phyloP scores from a whole-genome alignment of 2,113 vertebrate genomes.

The Mellivora capensis region DNA sequence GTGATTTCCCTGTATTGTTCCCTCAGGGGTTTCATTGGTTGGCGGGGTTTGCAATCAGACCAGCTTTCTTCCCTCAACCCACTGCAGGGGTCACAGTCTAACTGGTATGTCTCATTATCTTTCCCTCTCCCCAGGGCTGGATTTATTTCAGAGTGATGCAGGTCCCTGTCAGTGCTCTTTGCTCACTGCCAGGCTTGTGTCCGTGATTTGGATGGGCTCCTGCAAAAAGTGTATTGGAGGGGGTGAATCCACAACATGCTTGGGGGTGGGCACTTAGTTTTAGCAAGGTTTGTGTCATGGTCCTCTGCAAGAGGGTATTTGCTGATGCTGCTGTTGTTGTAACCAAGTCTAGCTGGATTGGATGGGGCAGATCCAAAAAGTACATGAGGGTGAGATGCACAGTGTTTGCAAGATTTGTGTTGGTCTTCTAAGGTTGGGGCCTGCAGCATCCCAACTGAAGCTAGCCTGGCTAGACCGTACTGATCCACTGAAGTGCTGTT shows the following conservation, averaged over 20 bases:
- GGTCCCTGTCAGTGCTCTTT: neutral
- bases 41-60: neutral
- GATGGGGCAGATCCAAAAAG: neutral
- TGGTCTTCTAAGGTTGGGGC: neutral
- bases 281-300: neutral
- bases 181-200: neutral
- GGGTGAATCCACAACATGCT: neutral
- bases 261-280: neutral
- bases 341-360: neutral
- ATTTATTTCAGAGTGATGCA: neutral
- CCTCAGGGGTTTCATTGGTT: neutral
- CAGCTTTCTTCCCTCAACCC: neutral
- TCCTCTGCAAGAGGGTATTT: neutral
- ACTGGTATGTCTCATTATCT: neutral
- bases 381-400: neutral
- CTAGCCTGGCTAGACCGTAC: neutral
- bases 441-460: neutral
- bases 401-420: neutral
- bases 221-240: neutral
- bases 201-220: neutral
- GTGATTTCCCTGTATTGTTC: neutral
- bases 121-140: neutral
- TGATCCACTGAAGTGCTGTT: neutral
- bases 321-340: neutral
- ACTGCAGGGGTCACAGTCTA: neutral